phyloP scores from a whole-genome alignment of 2,888 invertebrate species.

The Petrophora chlorosata region DNA sequence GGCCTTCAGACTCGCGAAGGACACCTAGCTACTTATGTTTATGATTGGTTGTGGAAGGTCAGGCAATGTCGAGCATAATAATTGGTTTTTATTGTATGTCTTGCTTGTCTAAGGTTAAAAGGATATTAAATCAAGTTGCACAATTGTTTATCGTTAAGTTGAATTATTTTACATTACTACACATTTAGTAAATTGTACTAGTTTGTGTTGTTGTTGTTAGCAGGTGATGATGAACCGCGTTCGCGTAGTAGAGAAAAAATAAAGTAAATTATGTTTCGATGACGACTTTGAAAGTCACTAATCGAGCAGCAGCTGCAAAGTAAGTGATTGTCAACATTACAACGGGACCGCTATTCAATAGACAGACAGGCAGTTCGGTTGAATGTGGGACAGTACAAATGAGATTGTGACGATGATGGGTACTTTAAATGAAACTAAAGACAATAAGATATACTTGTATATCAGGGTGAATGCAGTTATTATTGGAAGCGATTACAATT shows the following conservation, averaged over 20 bases:
- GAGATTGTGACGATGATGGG: slow-evolving; percentile 3
- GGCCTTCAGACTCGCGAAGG: slow-evolving; percentile 29
- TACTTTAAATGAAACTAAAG: slow-evolving; percentile 18
- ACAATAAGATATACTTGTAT: neutral
- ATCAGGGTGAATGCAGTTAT: neutral
- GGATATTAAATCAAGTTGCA: no score
- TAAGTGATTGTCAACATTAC: neutral
- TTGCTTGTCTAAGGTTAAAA: neutral
- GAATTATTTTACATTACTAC: no score
- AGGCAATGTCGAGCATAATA: no score
- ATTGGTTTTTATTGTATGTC: neutral
- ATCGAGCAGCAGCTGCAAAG: neutral
- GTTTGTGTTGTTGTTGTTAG: no score
- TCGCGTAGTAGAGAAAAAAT: no score
- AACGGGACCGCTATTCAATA: neutral
- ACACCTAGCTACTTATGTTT: slow-evolving; percentile 19
- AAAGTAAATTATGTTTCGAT: no score
- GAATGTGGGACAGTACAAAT: neutral
- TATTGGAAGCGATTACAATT: neutral
- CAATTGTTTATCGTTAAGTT: no score
- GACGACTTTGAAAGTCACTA: no score
- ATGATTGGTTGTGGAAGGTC: slow-evolving; percentile 17
- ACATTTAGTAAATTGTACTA: no score
- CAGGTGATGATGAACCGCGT: no score
- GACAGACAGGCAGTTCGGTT: neutral